Base-by-base conservation (phyloP, 2,888 invertebrate genomes). In the Dorcus hopei region DNA sequence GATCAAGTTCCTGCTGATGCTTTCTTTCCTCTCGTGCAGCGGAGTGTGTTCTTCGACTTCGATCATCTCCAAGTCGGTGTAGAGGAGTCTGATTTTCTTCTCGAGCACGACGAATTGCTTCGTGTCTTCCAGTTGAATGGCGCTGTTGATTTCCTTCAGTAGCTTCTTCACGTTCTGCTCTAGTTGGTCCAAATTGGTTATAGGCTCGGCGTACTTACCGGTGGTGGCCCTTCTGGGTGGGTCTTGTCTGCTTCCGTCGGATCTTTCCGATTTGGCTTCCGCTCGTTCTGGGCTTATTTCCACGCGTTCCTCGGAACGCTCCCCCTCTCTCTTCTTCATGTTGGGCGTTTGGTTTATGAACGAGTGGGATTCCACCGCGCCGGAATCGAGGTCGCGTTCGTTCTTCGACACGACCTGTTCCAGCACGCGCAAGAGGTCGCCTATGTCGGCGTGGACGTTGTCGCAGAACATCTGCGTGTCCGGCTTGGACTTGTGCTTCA, bases 361-460 rank as follows among this genome's bases (percentile, higher is more conserved):
- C 0, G 69, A 70, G 52, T 65, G 62, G 6, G 70, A 70, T 51
- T 69, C 70, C 2, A 69, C 65, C 5, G 68, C 67, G n/a, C 64
- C 68, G 33, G 64, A 52, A 58, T 71, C 71, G 19, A 71, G 58
- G 47, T 59, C 55, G 14, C 60, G 57, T 38, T 68, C 66, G 55
- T 61, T 64, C 9, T 47, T 57, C 51, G 50, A 57, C 4, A 64
- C 63, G 9, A 53, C 49, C 3, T 61, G 59, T 57, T 65, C 65
- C 5, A 65, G 50, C 45, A 54, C 51, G 47, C 58, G 53, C 11
- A 65, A 51, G 16, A 63, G 52, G 33, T 59, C 59, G 49, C 61
- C 54, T 1, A 64, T 55, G 38, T 64, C 61, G 1, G 58, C 60
- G 23, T 61, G 51, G 7, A 60, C 38, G 52, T 61, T 52, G 16